Conservation (phyloP, 1,140 invertebrate genomes). For the Mercenaria mercenaria region DNA sequence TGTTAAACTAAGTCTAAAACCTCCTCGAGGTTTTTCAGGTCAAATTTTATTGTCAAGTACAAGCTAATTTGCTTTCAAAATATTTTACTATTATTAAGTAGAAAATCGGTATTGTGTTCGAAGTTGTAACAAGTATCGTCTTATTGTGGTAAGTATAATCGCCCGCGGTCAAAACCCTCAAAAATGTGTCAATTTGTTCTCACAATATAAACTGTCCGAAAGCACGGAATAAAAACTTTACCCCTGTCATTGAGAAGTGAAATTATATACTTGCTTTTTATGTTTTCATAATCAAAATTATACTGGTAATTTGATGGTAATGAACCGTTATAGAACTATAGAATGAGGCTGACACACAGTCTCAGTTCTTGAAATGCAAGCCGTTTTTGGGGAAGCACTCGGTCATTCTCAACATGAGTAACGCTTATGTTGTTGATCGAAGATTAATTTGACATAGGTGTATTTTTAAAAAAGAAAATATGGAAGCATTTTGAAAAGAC, state of each 20-base stretch:
- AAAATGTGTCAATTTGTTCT: neutral
- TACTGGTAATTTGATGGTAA: neutral
- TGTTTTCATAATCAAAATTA: neutral
- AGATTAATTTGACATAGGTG: too few relatives aligned
- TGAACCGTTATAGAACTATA: neutral
- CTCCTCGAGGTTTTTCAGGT: neutral
- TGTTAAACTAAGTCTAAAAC: too few relatives aligned
- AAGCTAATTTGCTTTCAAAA: neutral
- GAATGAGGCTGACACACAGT: too few relatives aligned
- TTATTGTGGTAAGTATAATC: neutral
- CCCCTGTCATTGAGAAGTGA: neutral
- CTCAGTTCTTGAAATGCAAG: too few relatives aligned
- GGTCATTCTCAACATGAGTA: too few relatives aligned
- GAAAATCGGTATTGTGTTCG: neutral
- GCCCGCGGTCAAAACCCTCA: neutral
- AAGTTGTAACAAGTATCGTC: neutral
- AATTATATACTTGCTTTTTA: neutral
- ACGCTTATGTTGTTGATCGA: too few relatives aligned
- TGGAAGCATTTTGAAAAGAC: too few relatives aligned
- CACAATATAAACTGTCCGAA: neutral
- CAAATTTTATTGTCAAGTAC: constrained; percentile 10
- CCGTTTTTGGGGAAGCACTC: too few relatives aligned
- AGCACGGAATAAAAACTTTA: neutral
- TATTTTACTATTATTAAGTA: constrained; percentile 8
- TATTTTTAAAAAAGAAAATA: too few relatives aligned